These are phyloP conservation scores for Periophthalmus modestus DNA, from an alignment of 2,113 vertebrate species.

Conservation along the genomic window DNA sequence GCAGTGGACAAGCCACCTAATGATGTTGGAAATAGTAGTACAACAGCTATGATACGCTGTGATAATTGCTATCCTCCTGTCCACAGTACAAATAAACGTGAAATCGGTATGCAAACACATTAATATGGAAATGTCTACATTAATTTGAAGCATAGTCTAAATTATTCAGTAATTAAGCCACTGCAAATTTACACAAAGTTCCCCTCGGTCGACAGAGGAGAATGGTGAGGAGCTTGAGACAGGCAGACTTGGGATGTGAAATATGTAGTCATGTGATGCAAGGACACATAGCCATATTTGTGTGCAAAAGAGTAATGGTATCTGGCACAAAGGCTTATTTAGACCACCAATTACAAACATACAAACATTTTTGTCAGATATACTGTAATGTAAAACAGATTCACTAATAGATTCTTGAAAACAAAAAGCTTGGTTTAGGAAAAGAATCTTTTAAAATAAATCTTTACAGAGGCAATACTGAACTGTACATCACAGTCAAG, in stretches of 20 bases:
- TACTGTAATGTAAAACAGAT: neutral
- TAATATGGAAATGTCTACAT: conserved; percentile 81
- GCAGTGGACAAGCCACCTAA: conserved; percentile 69
- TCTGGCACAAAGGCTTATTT: conserved; percentile 13
- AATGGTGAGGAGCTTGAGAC: conserved; percentile 53
- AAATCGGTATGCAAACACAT: conserved; percentile 77
- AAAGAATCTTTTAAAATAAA: too few species aligned
- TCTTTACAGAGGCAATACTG: too few species aligned
- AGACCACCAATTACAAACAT: conserved; percentile 13
- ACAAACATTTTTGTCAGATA: conserved; percentile 8
- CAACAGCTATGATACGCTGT: conserved; percentile 68
- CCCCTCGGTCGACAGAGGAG: conserved; percentile 67
- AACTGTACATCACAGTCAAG: too few species aligned
- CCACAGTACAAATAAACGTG: conserved; percentile 73
- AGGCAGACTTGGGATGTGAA: conserved; percentile 53
- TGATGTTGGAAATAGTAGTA: conserved; percentile 69
- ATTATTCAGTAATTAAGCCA: conserved; percentile 81
- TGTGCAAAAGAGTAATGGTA: conserved; percentile 19
- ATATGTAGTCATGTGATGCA: conserved; percentile 50
- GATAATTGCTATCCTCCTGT: conserved; percentile 71
- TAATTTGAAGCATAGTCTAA: conserved; percentile 77
- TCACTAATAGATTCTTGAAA: too few species aligned
- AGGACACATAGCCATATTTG: conserved; percentile 25
- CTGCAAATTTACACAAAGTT: conserved; percentile 80
- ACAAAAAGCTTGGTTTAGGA: too few species aligned